Conservation (phyloP, 37 sponge, comb jelly and placozoan species). For the Aplysina aerophoba region DNA sequence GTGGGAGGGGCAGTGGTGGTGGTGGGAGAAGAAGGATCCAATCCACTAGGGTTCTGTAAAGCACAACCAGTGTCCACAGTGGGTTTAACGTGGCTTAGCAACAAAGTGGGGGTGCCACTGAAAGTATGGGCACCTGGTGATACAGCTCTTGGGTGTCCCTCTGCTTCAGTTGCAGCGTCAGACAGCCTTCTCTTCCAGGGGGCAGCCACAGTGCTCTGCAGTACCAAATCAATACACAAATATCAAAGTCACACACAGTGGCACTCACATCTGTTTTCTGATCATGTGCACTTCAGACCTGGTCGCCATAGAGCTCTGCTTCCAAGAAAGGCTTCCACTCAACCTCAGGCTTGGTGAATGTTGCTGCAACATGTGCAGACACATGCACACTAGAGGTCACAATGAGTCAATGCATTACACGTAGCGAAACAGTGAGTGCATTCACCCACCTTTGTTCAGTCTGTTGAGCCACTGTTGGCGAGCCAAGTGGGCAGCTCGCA, state of each 20-base stretch:
- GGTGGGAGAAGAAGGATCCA: background rate
- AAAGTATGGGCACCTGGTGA: no score
- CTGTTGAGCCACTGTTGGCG: constrained; percentile 34
- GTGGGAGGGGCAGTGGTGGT: background rate
- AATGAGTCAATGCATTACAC: no score
- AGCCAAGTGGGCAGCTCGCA: constrained; percentile 57
- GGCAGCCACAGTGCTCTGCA: no score
- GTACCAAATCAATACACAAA: no score
- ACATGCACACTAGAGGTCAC: background rate
- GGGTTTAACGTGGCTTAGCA: no score
- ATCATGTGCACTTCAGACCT: background rate
- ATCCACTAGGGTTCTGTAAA: no score
- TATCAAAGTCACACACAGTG: no score
- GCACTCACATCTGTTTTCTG: background rate
- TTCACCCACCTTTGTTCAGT: background rate
- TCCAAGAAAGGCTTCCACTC: constrained; percentile 48
- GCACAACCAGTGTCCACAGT: no score
- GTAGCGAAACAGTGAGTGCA: background rate
- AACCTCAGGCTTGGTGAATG: constrained; percentile 5
- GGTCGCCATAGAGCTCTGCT: constrained; percentile 52
- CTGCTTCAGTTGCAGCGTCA: background rate
- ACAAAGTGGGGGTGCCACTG: no score
- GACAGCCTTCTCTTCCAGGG: background rate
- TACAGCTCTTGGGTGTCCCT: no score
- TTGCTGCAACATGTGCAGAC: background rate